Evolutionary conservation across 2,888 invertebrate genomes (phyloP), one percentile per base, ranked within the genome.

Genomic region (Poecilobothrus nobilitatus): DNA sequence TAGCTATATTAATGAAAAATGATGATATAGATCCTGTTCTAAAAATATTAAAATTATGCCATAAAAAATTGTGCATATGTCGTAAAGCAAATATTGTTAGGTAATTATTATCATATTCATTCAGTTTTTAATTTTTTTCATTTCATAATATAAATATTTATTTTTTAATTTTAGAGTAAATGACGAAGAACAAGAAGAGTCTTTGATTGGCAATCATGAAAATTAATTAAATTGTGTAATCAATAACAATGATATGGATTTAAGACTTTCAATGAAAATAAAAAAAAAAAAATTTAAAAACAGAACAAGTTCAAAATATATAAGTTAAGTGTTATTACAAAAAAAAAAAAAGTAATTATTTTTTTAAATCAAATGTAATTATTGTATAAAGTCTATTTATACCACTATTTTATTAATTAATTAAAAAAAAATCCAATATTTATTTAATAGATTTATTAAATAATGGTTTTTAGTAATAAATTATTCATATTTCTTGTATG

Each of bases 1-100:
- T 84, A 62, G 88, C 91, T 65, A 89, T 94, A 79, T 83, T 93
- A 67, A 87, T 90, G 66, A 89, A 91, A 79, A 91, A 89, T 77
- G 92, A 93, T 77, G 90, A 90, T 78, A 90, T 90, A 86, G 93
- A 94, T 84, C 93, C 93, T 61, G 86, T 91, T 21, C 83, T 87
- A 79, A 77, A 78, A 68, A 76, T 81, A 12, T 76, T 81, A n/a
- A 82, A 79, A 75, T 74, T 78, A 64, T 73, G 80, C 44, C 81
- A 82, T 75, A 77, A 79, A 69, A 81, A 80, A 73, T 18, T 79
- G 44, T 80, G 79, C 69, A 74, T 76, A 65, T 81, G 81, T 72
- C 77, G 75, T 21, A 78, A 77, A 70, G 74, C 79, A 64, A 81
- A 73, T 74, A 76, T 81, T 73, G 78, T 82, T 34, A 76, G 81